Evolutionary conservation across 2,113 vertebrate genomes (phyloP).

Genomic region (Apaloderma vittatum): DNA sequence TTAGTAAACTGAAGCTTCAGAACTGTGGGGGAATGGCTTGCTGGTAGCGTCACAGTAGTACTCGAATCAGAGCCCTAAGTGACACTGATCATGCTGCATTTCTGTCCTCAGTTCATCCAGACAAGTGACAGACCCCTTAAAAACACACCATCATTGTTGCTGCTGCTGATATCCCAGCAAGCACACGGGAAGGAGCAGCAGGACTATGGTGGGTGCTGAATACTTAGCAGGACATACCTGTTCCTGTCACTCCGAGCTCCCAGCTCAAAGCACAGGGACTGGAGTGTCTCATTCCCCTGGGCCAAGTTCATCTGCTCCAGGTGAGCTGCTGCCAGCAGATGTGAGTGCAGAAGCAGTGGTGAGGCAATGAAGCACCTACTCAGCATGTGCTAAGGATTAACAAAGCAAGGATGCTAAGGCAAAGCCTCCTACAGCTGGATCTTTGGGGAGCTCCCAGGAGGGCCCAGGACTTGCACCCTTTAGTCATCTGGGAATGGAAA

Average conservation of each 20-base stretch:
- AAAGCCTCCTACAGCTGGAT: background rate
- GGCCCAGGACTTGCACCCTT: background rate
- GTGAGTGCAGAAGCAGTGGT: background rate
- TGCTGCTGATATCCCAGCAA: background rate
- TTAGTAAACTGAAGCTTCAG: background rate
- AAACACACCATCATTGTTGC: background rate
- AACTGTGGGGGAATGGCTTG: background rate
- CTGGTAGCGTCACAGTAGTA: background rate
- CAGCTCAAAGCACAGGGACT: background rate
- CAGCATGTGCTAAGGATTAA: background rate
- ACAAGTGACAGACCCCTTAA: background rate
- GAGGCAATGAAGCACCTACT: background rate
- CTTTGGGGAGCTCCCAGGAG: background rate
- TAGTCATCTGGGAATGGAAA: background rate
- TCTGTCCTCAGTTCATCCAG: background rate
- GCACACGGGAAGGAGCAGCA: background rate
- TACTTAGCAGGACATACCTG: background rate
- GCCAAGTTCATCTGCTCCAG: background rate
- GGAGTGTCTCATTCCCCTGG: background rate
- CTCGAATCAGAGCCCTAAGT: background rate
- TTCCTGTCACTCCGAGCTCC: background rate
- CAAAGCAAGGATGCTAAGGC: background rate
- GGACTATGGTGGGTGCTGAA: fast-evolving
- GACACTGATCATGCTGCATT: background rate
- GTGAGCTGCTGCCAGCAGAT: background rate